These are phyloP conservation scores for Drosophila tanythrix DNA, from an alignment of 2,888 invertebrate species.

Conservation along the genomic window DNA sequence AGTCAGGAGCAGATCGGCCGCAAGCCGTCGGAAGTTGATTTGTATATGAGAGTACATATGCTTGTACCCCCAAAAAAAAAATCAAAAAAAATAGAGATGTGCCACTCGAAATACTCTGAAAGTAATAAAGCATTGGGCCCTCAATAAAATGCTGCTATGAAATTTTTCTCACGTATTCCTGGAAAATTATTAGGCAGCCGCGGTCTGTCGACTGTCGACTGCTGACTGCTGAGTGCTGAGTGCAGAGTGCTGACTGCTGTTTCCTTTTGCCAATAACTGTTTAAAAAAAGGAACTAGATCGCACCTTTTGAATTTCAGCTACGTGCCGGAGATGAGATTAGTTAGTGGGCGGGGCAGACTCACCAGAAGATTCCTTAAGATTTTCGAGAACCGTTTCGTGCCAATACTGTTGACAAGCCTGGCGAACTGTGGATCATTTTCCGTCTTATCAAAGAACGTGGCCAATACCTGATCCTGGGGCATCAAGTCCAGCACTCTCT, in stretches of 20 bases:
- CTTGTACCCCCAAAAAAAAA: background rate
- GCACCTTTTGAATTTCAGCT: conserved; percentile 29
- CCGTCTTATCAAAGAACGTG: conserved; percentile 84
- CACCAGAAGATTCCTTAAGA: conserved; percentile 83
- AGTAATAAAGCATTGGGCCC: conserved; percentile 49
- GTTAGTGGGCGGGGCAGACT: conserved; percentile 33
- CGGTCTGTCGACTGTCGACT: conserved; percentile 29
- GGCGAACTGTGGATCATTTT: conserved; percentile 82
- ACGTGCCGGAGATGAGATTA: conserved; percentile 42
- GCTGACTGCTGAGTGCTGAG: background rate
- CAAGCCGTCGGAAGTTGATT: conserved; percentile 78
- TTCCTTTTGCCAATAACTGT: conserved; percentile 50
- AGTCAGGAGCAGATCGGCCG: conserved; percentile 29
- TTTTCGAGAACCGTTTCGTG: conserved; percentile 79
- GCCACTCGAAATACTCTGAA: conserved; percentile 17
- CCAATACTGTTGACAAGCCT: conserved; percentile 82
- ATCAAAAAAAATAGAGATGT: conserved; percentile 4
- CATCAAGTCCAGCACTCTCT: conserved; percentile 82
- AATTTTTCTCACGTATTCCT: conserved; percentile 73
- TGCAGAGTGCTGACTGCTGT: conserved; percentile 23
- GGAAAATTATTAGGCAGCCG: conserved; percentile 72
- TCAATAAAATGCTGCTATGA: conserved; percentile 61
- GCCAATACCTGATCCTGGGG: conserved; percentile 84
- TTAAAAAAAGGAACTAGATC: conserved; percentile 26
- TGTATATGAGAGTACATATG: conserved; percentile 68